Conservation (phyloP, 2,113 vertebrate genomes). For the Gila orcuttii region DNA sequence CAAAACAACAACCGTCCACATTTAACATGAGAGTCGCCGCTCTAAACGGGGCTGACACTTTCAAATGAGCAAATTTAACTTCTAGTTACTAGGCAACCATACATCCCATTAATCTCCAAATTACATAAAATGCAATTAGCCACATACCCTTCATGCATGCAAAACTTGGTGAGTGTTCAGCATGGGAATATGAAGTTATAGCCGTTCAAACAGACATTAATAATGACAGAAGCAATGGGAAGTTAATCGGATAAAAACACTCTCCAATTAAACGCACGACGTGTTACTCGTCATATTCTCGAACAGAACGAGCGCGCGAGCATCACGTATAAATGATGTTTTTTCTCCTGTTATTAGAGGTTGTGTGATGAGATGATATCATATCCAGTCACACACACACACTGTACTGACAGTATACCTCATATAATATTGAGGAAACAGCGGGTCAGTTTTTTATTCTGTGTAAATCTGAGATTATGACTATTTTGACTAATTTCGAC, state of each 20-base stretch:
- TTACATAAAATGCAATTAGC: conserved; percentile 14
- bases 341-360: background rate
- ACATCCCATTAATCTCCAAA: conserved; percentile 11
- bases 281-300: background rate
- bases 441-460: too few species aligned
- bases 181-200: background rate
- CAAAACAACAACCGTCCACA: too few species aligned
- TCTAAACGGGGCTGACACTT: too few species aligned
- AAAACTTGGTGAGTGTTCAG: background rate
- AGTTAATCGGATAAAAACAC: background rate
- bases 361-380: too few species aligned
- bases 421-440: too few species aligned
- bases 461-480: too few species aligned
- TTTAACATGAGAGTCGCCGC: too few species aligned
- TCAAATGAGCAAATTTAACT: background rate
- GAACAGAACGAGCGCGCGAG: too few species aligned
- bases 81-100: conserved; percentile 31
- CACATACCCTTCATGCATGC: background rate
- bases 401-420: background rate
- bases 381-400: background rate
- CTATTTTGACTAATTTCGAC: too few species aligned
- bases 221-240: conserved; percentile 10
- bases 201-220: background rate
- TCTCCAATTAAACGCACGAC: background rate
- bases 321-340: background rate